Evolutionary conservation across 2,113 vertebrate genomes (phyloP).

Genomic region (Misgurnus mizolepis): DNA sequence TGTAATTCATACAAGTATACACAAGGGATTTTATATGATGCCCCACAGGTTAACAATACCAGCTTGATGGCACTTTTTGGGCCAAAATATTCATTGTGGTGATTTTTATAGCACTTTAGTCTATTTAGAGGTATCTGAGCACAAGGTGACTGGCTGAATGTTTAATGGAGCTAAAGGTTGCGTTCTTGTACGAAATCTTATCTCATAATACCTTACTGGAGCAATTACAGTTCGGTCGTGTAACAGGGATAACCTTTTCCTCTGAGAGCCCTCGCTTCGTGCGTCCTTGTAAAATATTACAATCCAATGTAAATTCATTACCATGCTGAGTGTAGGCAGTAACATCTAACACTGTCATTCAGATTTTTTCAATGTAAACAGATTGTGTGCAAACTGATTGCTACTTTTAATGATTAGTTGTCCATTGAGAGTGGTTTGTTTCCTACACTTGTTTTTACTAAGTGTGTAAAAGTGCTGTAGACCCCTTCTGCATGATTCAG

Average conservation of each 20-base stretch:
- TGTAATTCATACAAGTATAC: background rate
- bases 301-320: conserved; percentile 10
- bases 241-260: conserved; percentile 41
- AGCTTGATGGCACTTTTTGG: conserved; percentile 5
- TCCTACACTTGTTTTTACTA: background rate
- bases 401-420: background rate
- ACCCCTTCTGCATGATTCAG: background rate
- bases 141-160: conserved; percentile 30
- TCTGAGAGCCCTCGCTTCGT: background rate
- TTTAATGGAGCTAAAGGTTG: conserved; percentile 27
- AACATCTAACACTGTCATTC: background rate
- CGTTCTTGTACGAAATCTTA: background rate
- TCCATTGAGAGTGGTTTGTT: background rate
- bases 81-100: background rate
- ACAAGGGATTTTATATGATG: background rate
- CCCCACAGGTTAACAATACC: background rate
- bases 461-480: background rate
- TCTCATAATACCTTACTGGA: conserved; percentile 21
- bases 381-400: background rate
- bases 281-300: conserved; percentile 2
- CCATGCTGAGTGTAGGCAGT: background rate
- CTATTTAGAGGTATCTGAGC: conserved; percentile 41
- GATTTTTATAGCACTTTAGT: conserved; percentile 9
- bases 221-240: conserved; percentile 38
- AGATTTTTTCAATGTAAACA: background rate